Evolutionary conservation across 2,113 vertebrate species (phyloP), one percentile per base, ranked within the genome.

Genomic region (Platichthys flesus): DNA sequence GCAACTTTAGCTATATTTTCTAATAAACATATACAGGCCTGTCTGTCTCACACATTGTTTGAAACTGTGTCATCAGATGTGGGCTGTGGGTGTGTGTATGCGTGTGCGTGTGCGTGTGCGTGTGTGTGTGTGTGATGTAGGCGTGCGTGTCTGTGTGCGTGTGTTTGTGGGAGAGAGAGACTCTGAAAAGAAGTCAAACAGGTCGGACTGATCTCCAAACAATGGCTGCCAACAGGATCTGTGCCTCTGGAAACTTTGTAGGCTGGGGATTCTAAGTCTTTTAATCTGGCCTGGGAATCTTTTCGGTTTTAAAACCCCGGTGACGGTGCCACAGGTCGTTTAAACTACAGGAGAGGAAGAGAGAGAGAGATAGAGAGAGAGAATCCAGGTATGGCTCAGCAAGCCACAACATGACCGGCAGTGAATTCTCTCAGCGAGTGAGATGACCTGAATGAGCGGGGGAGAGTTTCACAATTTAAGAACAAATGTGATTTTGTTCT

Each of bases 121-220:
- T 1, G 14, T 15, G 45, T 15, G 45, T 20, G 35, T 45, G 59
- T 60, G 62, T 15, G 78, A 54, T 63, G 63, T 20, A 24, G 35
- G 59, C 2, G 24, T 24, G 24, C 24, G 24, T 24, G 24, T 24
- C 1, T 2, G 45, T 2, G 45, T 13, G 45, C 2, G 45, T 13
- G 4, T 13, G 45, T 4, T 16, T 8, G 45, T 2, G 15, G 16
- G 45, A 49, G 1, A 5, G 5, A 49, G 55, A 61, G 31, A 64
- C 52, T 18, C n/a, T 60, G 0, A 70, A 65, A 89, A 85, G 82
- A 71, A 70, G 86, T 83, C 78, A 24, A 54, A 83, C 89, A 68
- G 78, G 91, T 90, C 13, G 23, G 72, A 67, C 81, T 23, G 4
- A n/a, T n/a, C 23, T 47, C 35, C 18, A n/a, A 2, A 18, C 9